Base-by-base conservation (phyloP, 2,797 vertebrate species). In the Lithobates sylvaticus region DNA sequence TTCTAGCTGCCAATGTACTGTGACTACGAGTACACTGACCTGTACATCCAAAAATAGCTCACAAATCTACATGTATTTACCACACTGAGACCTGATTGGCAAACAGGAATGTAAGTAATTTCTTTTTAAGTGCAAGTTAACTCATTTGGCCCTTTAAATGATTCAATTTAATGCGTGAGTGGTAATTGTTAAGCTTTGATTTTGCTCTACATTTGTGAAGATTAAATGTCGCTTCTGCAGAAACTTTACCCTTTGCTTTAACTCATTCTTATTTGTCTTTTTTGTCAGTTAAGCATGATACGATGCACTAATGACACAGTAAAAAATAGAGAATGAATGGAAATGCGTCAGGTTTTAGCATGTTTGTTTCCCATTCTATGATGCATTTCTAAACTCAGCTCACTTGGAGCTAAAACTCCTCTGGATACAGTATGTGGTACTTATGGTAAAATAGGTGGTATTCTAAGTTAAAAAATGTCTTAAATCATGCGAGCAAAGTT, bases 121-220 rank as follows among this genome's bases (percentile, higher is more conserved):
- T 67, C 16, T 71, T 85, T 78, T 72, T 85, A 85, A 85, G 39
- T 73, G 54, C 26, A 32, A 50, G 61, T 68, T 76, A 76, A 78
- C 75, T 29, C 70, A 76, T 64, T 84, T 84, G 76, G 68, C 68
- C 71, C 26, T 71, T 67, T 67, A 85, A 74, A 75, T 36, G 50
- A 69, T 75, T 61, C 61, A 85, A 81, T 75, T 76, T 86, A 76
- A 86, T 81, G 72, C 72, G 47, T 70, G 27, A 86, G 42, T 76
- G 69, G 58, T 81, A 81, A 75, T 85, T 78, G 74, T 54, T 70
- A 23, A 27, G 68, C 70, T 74, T 84, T 76, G 12, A 68, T 76
- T 32, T 42, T 39, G 3, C 54, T 74, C 21, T 73, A 73, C 32
- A 36, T 65, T 68, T 44, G 21, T 76, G 29, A 10, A 83, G 36